These are phyloP conservation scores for Heliconius himera DNA, from an alignment of 1,140 invertebrate genomes.

Conservation along the genomic window DNA sequence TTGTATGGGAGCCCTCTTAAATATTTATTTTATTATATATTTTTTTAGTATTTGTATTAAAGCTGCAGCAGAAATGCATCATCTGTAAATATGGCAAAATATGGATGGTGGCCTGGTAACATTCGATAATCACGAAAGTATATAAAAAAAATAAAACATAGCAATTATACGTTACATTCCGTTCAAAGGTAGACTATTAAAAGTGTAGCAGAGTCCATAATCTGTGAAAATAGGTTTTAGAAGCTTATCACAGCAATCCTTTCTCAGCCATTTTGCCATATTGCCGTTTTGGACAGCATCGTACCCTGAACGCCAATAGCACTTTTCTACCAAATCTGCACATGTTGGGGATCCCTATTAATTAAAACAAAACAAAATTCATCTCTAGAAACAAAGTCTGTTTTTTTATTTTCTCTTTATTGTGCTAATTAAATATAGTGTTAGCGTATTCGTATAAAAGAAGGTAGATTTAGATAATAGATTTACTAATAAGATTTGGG, in stretches of 20 bases:
- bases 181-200: slow-evolving; percentile 70
- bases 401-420: no score
- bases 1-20: no score
- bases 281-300: slow-evolving; percentile 25
- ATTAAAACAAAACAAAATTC: not conserved
- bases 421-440: no score
- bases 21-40: no score
- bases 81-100: no score
- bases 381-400: no score
- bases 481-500: no score
- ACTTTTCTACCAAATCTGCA: slow-evolving; percentile 64
- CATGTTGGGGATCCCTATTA: slow-evolving; percentile 70
- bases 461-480: no score
- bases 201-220: slow-evolving; percentile 74
- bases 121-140: not conserved
- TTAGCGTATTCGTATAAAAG: no score
- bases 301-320: slow-evolving; percentile 62
- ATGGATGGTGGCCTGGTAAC: no score
- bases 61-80: no score
- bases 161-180: slow-evolving; percentile 55
- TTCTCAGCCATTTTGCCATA: slow-evolving; percentile 45
- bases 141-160: not conserved
- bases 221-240: slow-evolving; percentile 72
- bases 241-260: slow-evolving; percentile 66
- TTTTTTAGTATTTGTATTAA: no score